These are phyloP conservation scores for Harlomillsia oculata DNA, from an alignment of 1,140 invertebrate species.

Conservation along the genomic window DNA sequence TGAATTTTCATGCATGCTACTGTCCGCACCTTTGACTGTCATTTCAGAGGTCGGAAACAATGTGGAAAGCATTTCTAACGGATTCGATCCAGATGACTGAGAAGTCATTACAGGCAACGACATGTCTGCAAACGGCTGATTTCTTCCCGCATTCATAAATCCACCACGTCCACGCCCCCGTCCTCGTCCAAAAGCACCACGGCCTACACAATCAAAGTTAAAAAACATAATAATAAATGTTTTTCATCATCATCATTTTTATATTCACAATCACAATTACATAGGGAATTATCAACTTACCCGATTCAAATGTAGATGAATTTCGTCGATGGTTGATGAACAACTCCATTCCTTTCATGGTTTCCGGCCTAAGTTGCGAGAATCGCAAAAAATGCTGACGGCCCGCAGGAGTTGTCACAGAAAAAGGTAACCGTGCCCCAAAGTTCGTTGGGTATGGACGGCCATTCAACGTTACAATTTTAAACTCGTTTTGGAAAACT, in stretches of 20 bases:
- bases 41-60: not conserved
- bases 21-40: not conserved
- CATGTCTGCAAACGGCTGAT: too few species aligned
- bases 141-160: too few species aligned
- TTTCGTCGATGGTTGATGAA: not conserved
- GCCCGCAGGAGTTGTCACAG: slow-evolving; percentile 61
- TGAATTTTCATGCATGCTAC: not conserved
- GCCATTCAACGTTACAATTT: slow-evolving; percentile 71
- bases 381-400: slow-evolving; percentile 75
- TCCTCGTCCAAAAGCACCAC: not conserved
- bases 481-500: slow-evolving; percentile 65
- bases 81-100: slow-evolving; percentile 4
- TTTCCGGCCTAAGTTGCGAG: slow-evolving; percentile 63
- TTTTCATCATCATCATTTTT: too few species aligned
- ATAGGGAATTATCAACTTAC: too few species aligned
- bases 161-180: not conserved
- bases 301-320: too few species aligned
- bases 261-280: too few species aligned
- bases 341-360: slow-evolving; percentile 37
- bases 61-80: slow-evolving; percentile 13
- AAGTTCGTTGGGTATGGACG: slow-evolving; percentile 67
- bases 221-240: too few species aligned
- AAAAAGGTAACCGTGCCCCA: slow-evolving; percentile 74
- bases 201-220: not conserved
- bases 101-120: too few species aligned